Evolutionary conservation across 2,113 vertebrate genomes (phyloP), one percentile per base, ranked within the genome.

Genomic region (Otus sunia): DNA sequence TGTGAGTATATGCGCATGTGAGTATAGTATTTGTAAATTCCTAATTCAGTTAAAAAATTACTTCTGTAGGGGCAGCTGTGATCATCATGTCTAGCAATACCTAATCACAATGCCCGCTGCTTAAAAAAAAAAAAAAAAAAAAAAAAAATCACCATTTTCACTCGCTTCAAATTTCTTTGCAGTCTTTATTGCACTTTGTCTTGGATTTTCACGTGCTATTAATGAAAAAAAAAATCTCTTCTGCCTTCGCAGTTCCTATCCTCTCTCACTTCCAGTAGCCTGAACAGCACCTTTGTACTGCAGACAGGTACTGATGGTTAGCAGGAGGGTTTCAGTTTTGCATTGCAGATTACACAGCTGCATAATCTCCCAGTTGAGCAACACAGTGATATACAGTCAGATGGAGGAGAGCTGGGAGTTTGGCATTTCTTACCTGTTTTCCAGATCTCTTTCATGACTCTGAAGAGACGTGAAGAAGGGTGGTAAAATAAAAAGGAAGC

Each of bases 301-400:
- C 58, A 89, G 80, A 37, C 45, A 79, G 87, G 77, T 91, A 66
- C 25, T 72, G 74, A 34, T 34, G 77, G 77, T 76, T 85, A 47
- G 80, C 62, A 47, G 77, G 81, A 94, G 63, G 68, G 43, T 68
- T 84, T 92, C 73, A 37, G 52, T 25, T 95, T 94, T 84, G 91
- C 91, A 79, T 56, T 93, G 94, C 85, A 92, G 89, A 90, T 95
- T 68, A 78, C 68, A 53, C 73, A 39, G 58, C 91, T 91, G 92
- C 91, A 72, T 88, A 94, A 88, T 90, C 92, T 90, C 69, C 74
- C 8, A 26, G 39, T 90, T 93, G 55, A 94, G 67, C 69, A 91
- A 87, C 43, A 27, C 3, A 4, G 67, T 39, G 63, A 69, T 82
- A 53, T 0, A 22, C 88, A 92, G 77, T n/a, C 90, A 92, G 66